phyloP scores from a whole-genome alignment of 92 coral and sea anemone genomes.

The Palythoa grandiflora region DNA sequence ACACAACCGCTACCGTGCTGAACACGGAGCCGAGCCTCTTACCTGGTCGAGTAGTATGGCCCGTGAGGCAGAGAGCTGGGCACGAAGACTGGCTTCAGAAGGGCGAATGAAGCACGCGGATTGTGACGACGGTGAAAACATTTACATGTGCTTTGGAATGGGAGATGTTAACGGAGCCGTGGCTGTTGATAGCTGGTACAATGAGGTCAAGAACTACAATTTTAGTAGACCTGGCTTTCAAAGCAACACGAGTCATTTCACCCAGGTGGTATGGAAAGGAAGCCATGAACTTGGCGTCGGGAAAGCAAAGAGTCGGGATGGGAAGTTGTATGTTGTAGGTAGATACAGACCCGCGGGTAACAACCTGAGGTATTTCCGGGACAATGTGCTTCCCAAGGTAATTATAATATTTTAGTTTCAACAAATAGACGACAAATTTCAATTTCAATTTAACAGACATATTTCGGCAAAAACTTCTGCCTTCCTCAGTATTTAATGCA shows the following conservation, averaged over 20 bases:
- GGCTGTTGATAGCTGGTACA: constrained; percentile 91
- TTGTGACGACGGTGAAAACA: constrained; percentile 88
- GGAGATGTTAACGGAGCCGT: constrained; percentile 75
- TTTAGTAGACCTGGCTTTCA: constrained; percentile 78
- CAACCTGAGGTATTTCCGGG: constrained; percentile 77
- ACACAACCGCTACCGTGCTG: constrained; percentile 85
- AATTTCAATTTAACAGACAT: no score
- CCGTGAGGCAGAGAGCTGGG: constrained; percentile 96
- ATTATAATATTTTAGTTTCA: background rate
- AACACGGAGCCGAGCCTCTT: constrained; percentile 86
- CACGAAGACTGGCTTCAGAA: constrained; percentile 80
- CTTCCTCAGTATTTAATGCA: no score
- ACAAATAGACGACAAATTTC: background rate
- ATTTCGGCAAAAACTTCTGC: no score
- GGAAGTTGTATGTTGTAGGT: constrained; percentile 88
- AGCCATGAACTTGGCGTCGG: constrained; percentile 84
- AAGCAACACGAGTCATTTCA: constrained; percentile 89
- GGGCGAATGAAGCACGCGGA: constrained; percentile 85
- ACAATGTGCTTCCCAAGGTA: constrained; percentile 77
- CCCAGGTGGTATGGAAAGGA: constrained; percentile 91
- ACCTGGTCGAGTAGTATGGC: constrained; percentile 94
- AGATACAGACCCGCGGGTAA: constrained; percentile 97
- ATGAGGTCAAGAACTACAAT: constrained; percentile 75
- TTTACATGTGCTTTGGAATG: constrained; percentile 74
- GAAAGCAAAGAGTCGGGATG: constrained; percentile 84